A percentile compares a stretch with the other conserved stretches of the same genome.
phyloP scores from a whole-genome alignment of 2,113 vertebrate genomes.

The Platycercus adscitus region DNA sequence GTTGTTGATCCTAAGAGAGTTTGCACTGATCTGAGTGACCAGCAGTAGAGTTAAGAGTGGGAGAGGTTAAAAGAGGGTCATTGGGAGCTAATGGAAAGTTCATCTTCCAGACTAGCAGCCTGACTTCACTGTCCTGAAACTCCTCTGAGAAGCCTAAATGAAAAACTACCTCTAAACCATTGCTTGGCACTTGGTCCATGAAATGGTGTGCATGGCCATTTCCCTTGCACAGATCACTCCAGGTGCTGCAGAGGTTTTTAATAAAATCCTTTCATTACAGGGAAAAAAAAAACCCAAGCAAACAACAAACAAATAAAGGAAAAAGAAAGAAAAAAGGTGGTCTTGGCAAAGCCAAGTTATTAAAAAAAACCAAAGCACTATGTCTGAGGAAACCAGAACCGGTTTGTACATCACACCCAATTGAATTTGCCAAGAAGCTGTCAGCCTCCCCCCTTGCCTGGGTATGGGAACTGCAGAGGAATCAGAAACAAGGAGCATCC shows the following conservation, averaged over 20 bases:
- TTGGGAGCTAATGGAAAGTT: background rate
- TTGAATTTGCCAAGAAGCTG: background rate
- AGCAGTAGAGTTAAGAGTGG: background rate
- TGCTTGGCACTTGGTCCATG: rapidly evolving
- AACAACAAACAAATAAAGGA: rapidly evolving
- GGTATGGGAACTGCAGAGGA: background rate
- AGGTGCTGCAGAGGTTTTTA: background rate
- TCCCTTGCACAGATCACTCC: background rate
- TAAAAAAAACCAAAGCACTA: rapidly evolving
- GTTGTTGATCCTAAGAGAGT: background rate
- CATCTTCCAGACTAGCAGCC: background rate
- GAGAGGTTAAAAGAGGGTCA: background rate
- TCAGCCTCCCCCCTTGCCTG: background rate
- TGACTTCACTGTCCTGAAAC: background rate
- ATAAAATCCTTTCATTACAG: background rate
- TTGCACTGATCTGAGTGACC: background rate
- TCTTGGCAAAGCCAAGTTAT: background rate
- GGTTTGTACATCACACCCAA: background rate
- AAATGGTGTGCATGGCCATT: background rate
- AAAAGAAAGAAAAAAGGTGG: rapidly evolving
- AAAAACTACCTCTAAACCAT: background rate
- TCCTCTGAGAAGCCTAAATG: background rate
- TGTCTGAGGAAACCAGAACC: background rate
- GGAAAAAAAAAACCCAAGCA: too few relatives aligned
- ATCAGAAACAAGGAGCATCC: background rate